Evolutionary conservation across 2,888 invertebrate species (phyloP), one percentile per base, ranked within the genome.

Genomic region (Heteromurus nitidus): DNA sequence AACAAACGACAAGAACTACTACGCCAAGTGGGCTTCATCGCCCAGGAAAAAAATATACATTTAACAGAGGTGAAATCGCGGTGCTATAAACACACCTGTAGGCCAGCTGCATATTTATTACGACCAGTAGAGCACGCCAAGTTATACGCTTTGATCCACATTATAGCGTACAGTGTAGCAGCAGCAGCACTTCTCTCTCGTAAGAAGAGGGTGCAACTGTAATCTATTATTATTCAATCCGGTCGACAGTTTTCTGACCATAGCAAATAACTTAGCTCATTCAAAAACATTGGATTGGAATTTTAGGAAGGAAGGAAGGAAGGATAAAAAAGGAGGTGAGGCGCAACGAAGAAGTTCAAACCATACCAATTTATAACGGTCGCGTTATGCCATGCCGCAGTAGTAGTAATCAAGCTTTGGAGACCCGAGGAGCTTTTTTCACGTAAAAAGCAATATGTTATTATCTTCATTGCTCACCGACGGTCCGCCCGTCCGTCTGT

Each of bases 331-430:
- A 53, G 64, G 31, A 30, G 36, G 64, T 26, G 31, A 64, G 31
- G 64, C 36, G 31, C 28, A 30, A 3, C 18, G 18, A 65, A 24
- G 24, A 22, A 44, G 13, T 24, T 36, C 44, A 60, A 31, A 60
- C 53, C 42, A 67, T 76, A 62, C 18, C 60, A 68, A 77, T 60
- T 77, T 77, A 69, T 77, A 77, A 77, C 77, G 77, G 77, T 77
- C 77, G 58, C 53, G 64, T 55, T 76, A 47, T 50, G 28, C 20
- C 55, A 30, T 22, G 55, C 64, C 31, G 26, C 22, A n/a, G n/a
- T n/a, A n/a, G n/a, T n/a, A 9, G 31, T 70, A 30, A 53, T 53
- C 30, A 31, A 30, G 18, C 20, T 70, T 53, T 53, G 13, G n/a
- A n/a, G 22, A 26, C 44, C 30, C 20, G 53, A 31, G 70, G 31